Conservation (phyloP, 2,888 invertebrate genomes). For the Apotomis betuletana region DNA sequence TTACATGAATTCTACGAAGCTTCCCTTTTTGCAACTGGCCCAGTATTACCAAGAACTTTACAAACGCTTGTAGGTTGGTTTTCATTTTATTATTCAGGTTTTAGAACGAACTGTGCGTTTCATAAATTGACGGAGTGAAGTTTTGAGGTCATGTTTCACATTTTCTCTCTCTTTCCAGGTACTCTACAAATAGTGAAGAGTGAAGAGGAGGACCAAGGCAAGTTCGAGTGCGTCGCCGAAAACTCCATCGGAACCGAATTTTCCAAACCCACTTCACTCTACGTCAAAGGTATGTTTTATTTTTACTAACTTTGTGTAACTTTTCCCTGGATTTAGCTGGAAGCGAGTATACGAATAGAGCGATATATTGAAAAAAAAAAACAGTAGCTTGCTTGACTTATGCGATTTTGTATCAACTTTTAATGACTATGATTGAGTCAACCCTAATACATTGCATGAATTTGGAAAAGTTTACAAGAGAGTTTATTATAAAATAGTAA, state of each 20-base stretch:
- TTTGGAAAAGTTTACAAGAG: too few relatives aligned
- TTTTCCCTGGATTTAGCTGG: background rate
- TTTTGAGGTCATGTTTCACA: conserved; percentile 15
- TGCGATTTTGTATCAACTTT: background rate
- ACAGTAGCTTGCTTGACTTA: background rate
- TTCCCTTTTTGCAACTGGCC: too few relatives aligned
- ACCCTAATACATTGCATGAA: too few relatives aligned
- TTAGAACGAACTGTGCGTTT: conserved; percentile 10
- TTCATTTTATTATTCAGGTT: conserved; percentile 10
- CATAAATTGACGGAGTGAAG: background rate
- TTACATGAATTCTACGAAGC: too few relatives aligned
- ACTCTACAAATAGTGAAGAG: conserved; percentile 95
- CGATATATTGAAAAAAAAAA: background rate
- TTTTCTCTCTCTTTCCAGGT: conserved; percentile 82
- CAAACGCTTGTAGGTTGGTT: background rate
- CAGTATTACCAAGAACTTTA: background rate
- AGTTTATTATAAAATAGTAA: too few relatives aligned
- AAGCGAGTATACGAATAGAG: background rate
- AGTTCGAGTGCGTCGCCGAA: conserved; percentile 98
- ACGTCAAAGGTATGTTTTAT: conserved; percentile 91
- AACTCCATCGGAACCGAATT: conserved; percentile 96
- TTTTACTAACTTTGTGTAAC: background rate
- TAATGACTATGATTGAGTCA: background rate
- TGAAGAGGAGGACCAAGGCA: conserved; percentile 95
- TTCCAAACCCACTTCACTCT: conserved; percentile 94